These are phyloP conservation scores for Ellobius talpinus DNA, from an alignment of 2,113 vertebrate genomes.

Conservation along the genomic window DNA sequence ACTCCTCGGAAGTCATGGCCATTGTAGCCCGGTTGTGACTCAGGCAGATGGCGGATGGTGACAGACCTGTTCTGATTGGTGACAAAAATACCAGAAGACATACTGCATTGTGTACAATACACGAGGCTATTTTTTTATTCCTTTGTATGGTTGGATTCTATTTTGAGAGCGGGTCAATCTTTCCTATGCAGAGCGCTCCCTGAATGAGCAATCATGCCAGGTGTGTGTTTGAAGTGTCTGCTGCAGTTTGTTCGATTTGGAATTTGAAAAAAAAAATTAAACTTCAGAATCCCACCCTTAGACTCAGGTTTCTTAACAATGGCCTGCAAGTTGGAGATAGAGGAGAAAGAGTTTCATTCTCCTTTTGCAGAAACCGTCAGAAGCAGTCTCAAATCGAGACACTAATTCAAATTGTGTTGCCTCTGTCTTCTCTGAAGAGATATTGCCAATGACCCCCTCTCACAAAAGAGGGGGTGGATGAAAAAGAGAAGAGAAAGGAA, in stretches of 20 bases:
- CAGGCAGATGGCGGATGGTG: slow-evolving; percentile 70
- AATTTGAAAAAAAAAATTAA: not conserved
- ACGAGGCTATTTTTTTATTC: slow-evolving; percentile 60
- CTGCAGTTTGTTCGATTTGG: slow-evolving; percentile 31
- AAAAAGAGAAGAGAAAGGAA: not conserved
- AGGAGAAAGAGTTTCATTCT: not conserved
- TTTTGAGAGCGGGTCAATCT: slow-evolving; percentile 61
- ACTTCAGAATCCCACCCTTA: slow-evolving; percentile 29
- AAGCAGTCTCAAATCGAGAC: slow-evolving; percentile 17
- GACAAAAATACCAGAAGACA: slow-evolving; percentile 72
- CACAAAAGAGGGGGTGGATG: not conserved
- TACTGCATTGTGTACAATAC: slow-evolving; percentile 61
- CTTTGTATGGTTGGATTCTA: slow-evolving; percentile 66
- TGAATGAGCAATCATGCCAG: slow-evolving; percentile 53
- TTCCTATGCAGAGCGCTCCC: slow-evolving; percentile 50
- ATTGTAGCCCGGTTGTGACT: slow-evolving; percentile 43
- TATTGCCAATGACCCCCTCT: not conserved
- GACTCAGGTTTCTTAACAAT: slow-evolving; percentile 30
- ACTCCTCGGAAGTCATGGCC: not conserved
- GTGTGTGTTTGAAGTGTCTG: slow-evolving; percentile 57
- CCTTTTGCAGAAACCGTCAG: slow-evolving; percentile 10
- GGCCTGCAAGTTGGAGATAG: not conserved
- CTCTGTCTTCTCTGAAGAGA: slow-evolving; percentile 12
- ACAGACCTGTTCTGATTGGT: slow-evolving; percentile 56
- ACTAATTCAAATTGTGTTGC: slow-evolving; percentile 26